These are phyloP conservation scores for Serranus cabrilla DNA, from an alignment of 2,797 vertebrate species.

Conservation along the genomic window DNA sequence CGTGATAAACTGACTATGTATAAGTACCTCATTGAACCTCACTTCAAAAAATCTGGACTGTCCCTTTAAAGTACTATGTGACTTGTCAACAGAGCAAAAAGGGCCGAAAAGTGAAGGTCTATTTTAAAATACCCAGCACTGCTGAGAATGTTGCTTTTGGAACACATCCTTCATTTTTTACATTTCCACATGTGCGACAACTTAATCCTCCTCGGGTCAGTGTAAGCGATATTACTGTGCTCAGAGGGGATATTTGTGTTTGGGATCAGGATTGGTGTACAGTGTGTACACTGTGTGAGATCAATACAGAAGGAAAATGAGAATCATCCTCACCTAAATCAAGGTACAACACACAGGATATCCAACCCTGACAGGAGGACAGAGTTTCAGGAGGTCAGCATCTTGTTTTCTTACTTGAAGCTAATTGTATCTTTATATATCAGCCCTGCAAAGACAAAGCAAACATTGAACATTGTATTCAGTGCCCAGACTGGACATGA, in stretches of 20 bases:
- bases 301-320: constrained; percentile 46
- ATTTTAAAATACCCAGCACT: not conserved
- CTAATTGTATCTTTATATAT: constrained; percentile 22
- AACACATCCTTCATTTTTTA: not conserved
- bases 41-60: no score
- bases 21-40: no score
- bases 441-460: not conserved
- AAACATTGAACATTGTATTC: not conserved
- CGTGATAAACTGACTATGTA: no score
- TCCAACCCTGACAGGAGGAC: constrained; percentile 13
- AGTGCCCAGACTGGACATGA: constrained; percentile 7
- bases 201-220: constrained; percentile 6
- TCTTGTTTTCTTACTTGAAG: constrained; percentile 31
- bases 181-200: not conserved
- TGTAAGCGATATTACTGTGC: constrained; percentile 29
- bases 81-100: constrained; percentile 9
- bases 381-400: constrained; percentile 42
- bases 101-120: not conserved
- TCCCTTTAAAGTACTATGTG: not conserved
- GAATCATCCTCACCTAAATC: constrained; percentile 27
- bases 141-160: not conserved
- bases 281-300: constrained; percentile 13
- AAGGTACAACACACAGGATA: not conserved
- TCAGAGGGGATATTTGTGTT: constrained; percentile 17
- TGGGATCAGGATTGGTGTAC: constrained; percentile 9